Conservation (phyloP, 1,140 invertebrate species). For the Neodiprion pinetum region DNA sequence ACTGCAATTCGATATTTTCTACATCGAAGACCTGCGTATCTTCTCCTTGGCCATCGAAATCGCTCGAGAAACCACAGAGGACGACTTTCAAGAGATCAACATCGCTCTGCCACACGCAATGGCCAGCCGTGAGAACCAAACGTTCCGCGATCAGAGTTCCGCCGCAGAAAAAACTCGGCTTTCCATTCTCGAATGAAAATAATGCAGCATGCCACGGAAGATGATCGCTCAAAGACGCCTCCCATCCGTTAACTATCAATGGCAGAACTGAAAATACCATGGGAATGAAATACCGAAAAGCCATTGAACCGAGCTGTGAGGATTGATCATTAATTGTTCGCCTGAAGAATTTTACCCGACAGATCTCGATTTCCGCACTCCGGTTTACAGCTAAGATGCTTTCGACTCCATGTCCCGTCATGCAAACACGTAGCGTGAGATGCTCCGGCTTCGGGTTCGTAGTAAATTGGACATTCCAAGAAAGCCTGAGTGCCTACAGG, state of each 20-base stretch:
- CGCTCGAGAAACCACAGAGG: slow-evolving; percentile 49
- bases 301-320: slow-evolving; percentile 32
- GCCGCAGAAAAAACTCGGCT: slow-evolving; percentile 58
- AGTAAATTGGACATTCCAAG: slow-evolving; percentile 50
- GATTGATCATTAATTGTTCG: slow-evolving; percentile 13
- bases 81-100: slow-evolving; percentile 36
- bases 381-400: slow-evolving; percentile 47
- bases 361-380: slow-evolving; percentile 37
- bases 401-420: slow-evolving; percentile 55
- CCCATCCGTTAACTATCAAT: slow-evolving; percentile 53
- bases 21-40: slow-evolving; percentile 47
- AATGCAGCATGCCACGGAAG: slow-evolving; percentile 57
- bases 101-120: slow-evolving; percentile 56
- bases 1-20: slow-evolving; percentile 44
- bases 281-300: slow-evolving; percentile 24
- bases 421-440: slow-evolving; percentile 45
- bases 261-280: slow-evolving; percentile 34
- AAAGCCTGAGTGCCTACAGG: slow-evolving; percentile 43
- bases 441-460: slow-evolving; percentile 37
- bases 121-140: slow-evolving; percentile 57
- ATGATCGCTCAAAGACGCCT: slow-evolving; percentile 27
- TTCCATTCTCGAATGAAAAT: slow-evolving; percentile 44
- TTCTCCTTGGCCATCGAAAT: slow-evolving; percentile 42
- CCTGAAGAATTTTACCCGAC: slow-evolving; percentile 24
- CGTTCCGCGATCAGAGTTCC: slow-evolving; percentile 53